Conservation (phyloP, 2,888 invertebrate species). For the Antitype chi region DNA sequence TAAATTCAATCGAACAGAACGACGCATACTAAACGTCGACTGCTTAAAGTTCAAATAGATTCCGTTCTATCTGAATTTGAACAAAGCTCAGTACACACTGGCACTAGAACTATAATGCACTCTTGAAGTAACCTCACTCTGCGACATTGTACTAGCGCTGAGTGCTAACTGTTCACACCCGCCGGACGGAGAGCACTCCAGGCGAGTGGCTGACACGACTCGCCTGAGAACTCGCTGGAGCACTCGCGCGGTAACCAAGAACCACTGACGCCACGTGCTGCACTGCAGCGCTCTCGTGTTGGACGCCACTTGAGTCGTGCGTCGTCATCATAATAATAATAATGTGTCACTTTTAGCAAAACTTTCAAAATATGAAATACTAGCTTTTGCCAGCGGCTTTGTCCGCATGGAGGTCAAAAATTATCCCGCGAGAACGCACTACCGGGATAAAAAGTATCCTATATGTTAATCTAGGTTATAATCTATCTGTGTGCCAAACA, state of each 20-base stretch:
- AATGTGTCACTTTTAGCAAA: background rate
- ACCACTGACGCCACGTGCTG: constrained; percentile 2
- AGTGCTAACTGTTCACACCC: constrained; percentile 45
- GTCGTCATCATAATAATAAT: constrained; percentile 13
- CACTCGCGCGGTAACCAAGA: constrained; percentile 13
- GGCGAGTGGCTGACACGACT: constrained; percentile 56
- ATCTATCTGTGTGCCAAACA: too few relatives aligned
- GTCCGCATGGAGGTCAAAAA: too few relatives aligned
- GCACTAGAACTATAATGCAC: constrained; percentile 2
- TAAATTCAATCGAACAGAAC: constrained; percentile 46
- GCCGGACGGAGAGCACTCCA: constrained; percentile 31
- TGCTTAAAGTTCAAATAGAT: constrained; percentile 1
- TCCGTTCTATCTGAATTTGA: background rate
- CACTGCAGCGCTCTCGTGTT: constrained; percentile 16
- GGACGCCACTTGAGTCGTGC: background rate
- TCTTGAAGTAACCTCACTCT: constrained; percentile 14
- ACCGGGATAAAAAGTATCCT: too few relatives aligned
- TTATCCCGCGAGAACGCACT: too few relatives aligned
- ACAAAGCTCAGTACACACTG: background rate
- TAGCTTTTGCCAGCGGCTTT: too few relatives aligned
- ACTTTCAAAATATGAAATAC: background rate
- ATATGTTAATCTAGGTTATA: too few relatives aligned
- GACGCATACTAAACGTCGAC: constrained; percentile 31
- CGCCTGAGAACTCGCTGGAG: constrained; percentile 13
- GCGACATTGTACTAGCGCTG: constrained; percentile 13